These are phyloP conservation scores for Geodia barretti DNA, from an alignment of 37 sponge, comb jelly and placozoan species.

Conservation along the genomic window DNA sequence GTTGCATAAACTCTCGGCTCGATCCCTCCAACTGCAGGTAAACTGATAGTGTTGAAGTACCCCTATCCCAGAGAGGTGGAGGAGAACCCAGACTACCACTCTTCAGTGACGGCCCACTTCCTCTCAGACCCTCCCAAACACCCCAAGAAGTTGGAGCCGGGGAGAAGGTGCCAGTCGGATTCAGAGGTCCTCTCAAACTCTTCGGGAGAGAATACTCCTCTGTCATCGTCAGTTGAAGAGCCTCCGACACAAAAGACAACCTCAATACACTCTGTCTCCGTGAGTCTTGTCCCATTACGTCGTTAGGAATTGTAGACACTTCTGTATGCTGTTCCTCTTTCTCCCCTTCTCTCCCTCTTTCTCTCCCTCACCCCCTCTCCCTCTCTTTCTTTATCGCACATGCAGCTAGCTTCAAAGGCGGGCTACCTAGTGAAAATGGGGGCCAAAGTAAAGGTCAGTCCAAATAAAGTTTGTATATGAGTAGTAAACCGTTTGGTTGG, in stretches of 20 bases:
- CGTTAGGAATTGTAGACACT: no score
- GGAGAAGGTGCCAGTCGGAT: not conserved
- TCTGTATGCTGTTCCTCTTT: not conserved
- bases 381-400: no score
- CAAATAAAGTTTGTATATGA: not conserved
- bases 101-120: conserved; percentile 31
- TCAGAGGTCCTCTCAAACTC: not conserved
- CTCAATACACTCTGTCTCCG: not conserved
- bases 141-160: not conserved
- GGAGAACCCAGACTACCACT: conserved; percentile 38
- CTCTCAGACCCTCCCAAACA: not conserved
- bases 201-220: not conserved
- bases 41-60: conserved; percentile 7
- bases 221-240: not conserved
- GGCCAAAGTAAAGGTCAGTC: conserved; percentile 29
- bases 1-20: no score
- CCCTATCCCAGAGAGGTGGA: conserved; percentile 47
- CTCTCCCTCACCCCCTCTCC: not conserved
- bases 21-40: conserved; percentile 3
- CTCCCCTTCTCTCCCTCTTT: not conserved
- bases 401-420: conserved; percentile 38
- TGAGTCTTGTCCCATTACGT: not conserved
- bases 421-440: conserved; percentile 43
- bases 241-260: not conserved
- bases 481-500: not conserved